Evolutionary conservation across 1,140 invertebrate genomes (phyloP), one percentile per base, ranked within the genome.

Genomic region (Maconellicoccus hirsutus): DNA sequence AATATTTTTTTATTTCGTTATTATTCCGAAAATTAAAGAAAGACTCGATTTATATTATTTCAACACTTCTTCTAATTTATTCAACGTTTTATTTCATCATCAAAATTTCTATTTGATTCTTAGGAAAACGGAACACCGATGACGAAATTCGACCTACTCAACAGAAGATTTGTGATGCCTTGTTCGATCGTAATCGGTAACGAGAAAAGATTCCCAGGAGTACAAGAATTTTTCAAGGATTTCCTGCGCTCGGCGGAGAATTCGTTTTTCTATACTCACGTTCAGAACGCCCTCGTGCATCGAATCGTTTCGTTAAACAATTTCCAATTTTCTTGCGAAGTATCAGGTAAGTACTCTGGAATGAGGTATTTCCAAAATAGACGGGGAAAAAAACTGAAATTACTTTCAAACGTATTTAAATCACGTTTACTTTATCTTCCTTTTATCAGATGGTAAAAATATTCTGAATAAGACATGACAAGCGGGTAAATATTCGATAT

Each of bases 171-270:
- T 16, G 61, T 66, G 10, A 66, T 19, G 21, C 61, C 61, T 2
- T 66, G 61, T 66, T 66, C 61, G 4, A 66, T 66, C 61, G 61
- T 66, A 10, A 22, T 66, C 19, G 61, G 61, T 2, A 25, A 8
- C 21, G 61, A 66, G 21, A 66, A 66, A 66, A 12, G 61, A 25
- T 66, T 66, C 25, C 61, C 61, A 23, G 61, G 61, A 25, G 61
- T 66, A 3, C 61, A 66, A 16, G 61, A 66, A 66, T 66, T 66
- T 66, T 66, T 66, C 61, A 66, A 66, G 16, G 61, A 66, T 66
- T 66, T 66, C 16, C 25, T 66, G 4, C 61, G 61, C 3, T 66
- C 61, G 16, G 21, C 61, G 4, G 61, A 66, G 25, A 66, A 66
- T 25, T 23, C 61, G 10, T 66, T 66, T 16, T 66, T 66, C 22